Percentiles rank a stretch among this genome's conserved stretches.
Evolutionary conservation across 2,113 vertebrate species (phyloP).

Genomic region (Trogon surrucura): DNA sequence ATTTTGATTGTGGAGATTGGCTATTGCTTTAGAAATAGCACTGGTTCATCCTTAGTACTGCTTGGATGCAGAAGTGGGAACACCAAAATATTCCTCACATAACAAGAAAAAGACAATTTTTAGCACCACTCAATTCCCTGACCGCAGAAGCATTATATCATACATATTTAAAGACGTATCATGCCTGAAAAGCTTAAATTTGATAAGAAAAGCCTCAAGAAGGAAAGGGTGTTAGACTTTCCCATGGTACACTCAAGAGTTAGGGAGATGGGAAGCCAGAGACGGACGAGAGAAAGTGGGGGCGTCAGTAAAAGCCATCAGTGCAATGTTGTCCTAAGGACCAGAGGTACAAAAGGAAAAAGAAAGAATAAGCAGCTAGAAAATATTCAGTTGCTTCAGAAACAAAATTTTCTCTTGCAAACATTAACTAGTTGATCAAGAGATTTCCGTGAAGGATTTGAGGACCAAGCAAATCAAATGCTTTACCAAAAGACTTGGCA

Average conservation of each 20-base stretch:
- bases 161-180: not conserved
- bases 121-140: not conserved
- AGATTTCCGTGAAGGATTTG: not conserved
- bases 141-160: not conserved
- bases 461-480: not conserved
- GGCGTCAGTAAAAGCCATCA: not conserved
- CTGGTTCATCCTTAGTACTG: not conserved
- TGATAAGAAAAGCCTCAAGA: not conserved
- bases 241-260: not conserved
- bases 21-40: not conserved
- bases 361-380: not conserved
- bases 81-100: not conserved
- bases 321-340: not conserved
- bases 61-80: not conserved
- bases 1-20: not conserved
- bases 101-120: not conserved
- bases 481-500: not conserved
- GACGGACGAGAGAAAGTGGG: not conserved
- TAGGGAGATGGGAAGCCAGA: not conserved
- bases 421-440: not conserved
- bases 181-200: not conserved
- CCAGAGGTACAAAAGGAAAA: not conserved
- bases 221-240: not conserved
- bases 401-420: not conserved
- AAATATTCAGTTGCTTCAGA: not conserved